Evolutionary conservation across 2,888 invertebrate species (phyloP).

Genomic region (Meiosimyza decipiens): DNA sequence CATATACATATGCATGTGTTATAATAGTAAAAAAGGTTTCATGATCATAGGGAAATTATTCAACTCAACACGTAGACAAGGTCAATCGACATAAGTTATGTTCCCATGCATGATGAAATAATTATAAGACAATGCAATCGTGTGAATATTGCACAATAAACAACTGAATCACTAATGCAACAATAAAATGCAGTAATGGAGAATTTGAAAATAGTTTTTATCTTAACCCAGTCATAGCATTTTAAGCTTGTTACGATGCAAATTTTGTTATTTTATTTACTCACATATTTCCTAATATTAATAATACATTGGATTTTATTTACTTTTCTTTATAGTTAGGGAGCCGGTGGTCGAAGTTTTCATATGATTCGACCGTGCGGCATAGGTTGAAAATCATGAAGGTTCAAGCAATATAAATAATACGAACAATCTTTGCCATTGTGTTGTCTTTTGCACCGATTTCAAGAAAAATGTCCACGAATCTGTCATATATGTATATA

Average conservation of each 20-base stretch:
- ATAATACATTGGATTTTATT: neutral
- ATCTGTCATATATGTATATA: no score
- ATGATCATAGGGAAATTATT: no score
- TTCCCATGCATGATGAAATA: slow-evolving; percentile 19
- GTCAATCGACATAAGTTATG: slow-evolving; percentile 8
- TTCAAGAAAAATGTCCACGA: no score
- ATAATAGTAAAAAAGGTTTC: no score
- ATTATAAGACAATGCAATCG: slow-evolving; percentile 21
- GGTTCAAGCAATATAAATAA: no score
- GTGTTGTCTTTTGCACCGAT: no score
- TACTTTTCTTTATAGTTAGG: no score
- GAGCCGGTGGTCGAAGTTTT: no score
- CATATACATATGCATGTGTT: no score
- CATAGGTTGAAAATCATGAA: no score
- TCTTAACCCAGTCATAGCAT: neutral
- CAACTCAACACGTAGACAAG: slow-evolving; percentile 1
- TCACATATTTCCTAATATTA: neutral
- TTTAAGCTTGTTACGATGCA: neutral
- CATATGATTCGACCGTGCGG: no score
- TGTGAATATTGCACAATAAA: slow-evolving; percentile 22
- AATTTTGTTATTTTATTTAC: neutral
- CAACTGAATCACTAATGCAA: neutral
- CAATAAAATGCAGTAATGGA: neutral
- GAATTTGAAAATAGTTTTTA: neutral
- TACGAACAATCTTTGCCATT: no score